Evolutionary conservation across 2,888 invertebrate species (phyloP), one percentile per base, ranked within the genome.

Genomic region (Criorhina ranunculi): DNA sequence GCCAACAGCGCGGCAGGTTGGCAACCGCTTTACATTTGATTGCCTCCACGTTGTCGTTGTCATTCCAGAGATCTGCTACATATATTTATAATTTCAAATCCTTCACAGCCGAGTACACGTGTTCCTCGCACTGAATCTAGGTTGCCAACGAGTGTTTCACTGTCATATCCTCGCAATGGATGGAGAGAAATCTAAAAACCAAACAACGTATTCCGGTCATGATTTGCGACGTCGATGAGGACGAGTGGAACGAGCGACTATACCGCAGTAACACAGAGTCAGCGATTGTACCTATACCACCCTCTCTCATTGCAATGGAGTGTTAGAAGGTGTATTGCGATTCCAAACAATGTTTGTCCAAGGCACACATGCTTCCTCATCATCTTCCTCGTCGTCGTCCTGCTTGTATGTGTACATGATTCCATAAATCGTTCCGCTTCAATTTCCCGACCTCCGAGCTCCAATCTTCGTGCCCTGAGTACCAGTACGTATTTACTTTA

Each of bases 191-290:
- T 80, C 85, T 70, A 60, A 76, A 86, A 86, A 81, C 62, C 86
- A 80, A 81, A 72, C 81, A 81, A 76, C 64, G 85, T 86, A 86
- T 86, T 86, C 86, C 66, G 72, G 81, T 86, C 86, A 86, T 86
- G 86, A 86, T 77, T 86, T 72, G 81, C 44, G 49, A 55, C 79
- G 37, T 49, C 33, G 24, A 66, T 62, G 46, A 51, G 24, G 40
- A 15, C 53, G 37, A 31, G 24, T 31, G 53, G 29, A 44, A 49
- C 51, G 53, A 44, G 57, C 51, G 53, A 66, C 72, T 66, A 31
- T 70, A 51, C 59, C 55, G n/a, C 46, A 67, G 31, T 12, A 49
- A 24, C 73, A 55, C 31, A 66, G n/a, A n/a, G 66, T 75, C 66
- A 51, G 70, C 70, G 35, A 33, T 60, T 64, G 76, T 31, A n/a